Conservation (phyloP, 2,797 vertebrate species). For the Amazonetta brasiliensis region DNA sequence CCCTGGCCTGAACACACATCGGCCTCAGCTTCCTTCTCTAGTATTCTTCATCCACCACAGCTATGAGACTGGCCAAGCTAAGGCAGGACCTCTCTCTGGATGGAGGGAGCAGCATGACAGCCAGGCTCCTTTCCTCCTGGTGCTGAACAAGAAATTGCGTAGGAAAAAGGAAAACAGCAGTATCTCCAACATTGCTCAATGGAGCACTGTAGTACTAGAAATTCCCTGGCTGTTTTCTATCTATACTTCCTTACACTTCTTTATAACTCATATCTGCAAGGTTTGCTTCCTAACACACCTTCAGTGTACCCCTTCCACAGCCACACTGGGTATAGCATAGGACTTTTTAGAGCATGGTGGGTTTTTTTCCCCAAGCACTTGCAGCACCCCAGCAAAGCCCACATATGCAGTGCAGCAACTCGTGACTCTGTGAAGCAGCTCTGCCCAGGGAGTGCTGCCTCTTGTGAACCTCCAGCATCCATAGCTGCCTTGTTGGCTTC, state of each 20-base stretch:
- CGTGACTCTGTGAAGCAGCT: not conserved
- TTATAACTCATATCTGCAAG: not conserved
- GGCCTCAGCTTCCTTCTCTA: not conserved
- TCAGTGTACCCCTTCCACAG: not conserved
- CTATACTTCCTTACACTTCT: not conserved
- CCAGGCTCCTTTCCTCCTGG: not conserved
- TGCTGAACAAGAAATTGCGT: not conserved
- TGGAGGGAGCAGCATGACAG: not conserved
- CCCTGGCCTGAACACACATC: not conserved
- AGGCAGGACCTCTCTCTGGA: not conserved
- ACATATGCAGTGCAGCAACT: not conserved
- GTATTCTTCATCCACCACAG: not conserved
- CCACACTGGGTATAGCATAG: not conserved
- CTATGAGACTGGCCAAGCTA: not conserved
- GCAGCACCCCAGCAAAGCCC: not conserved
- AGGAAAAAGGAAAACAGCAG: not conserved
- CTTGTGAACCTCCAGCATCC: fast-evolving
- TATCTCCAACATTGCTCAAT: not conserved
- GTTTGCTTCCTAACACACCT: not conserved
- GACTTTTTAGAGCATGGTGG: not conserved
- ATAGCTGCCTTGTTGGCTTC: fast-evolving
- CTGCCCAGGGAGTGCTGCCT: not conserved
- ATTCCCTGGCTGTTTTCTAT: not conserved
- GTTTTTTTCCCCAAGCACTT: not conserved
- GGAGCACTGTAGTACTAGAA: not conserved